phyloP scores from a whole-genome alignment of 2,888 invertebrate species.

The Eilema depressum region DNA sequence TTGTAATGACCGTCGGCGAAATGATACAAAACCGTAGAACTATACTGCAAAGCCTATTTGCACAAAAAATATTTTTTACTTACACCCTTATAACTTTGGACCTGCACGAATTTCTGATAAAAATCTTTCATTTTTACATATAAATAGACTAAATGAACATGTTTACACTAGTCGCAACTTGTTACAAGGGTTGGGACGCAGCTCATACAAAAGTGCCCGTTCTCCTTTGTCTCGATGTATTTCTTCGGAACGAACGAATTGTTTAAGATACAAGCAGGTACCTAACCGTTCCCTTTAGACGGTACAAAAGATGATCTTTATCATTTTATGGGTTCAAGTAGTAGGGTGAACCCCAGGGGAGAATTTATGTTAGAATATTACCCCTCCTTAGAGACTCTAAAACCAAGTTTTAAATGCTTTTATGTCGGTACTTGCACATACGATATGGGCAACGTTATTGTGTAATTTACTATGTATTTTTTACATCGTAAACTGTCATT shows the following conservation, averaged over 20 bases:
- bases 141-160: no score
- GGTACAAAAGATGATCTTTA: slow-evolving; percentile 79
- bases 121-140: no score
- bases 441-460: slow-evolving; percentile 52
- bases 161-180: no score
- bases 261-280: slow-evolving; percentile 58
- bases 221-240: slow-evolving; percentile 56
- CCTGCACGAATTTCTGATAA: no score
- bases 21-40: no score
- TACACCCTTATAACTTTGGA: no score
- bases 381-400: slow-evolving; percentile 69
- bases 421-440: slow-evolving; percentile 65
- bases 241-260: slow-evolving; percentile 57
- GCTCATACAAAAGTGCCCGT: no score
- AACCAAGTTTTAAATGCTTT: slow-evolving; percentile 79
- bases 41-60: no score
- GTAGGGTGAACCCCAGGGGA: slow-evolving; percentile 64
- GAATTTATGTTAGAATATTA: slow-evolving; percentile 75
- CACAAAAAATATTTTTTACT: no score
- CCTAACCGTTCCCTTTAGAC: slow-evolving; percentile 56
- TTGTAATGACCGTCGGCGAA: no score
- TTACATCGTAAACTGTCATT: slow-evolving; percentile 59
- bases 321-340: slow-evolving; percentile 75
- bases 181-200: no score
- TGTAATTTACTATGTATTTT: slow-evolving; percentile 54